Conservation (phyloP, 2,888 invertebrate genomes). For the Melanargia galathea region DNA sequence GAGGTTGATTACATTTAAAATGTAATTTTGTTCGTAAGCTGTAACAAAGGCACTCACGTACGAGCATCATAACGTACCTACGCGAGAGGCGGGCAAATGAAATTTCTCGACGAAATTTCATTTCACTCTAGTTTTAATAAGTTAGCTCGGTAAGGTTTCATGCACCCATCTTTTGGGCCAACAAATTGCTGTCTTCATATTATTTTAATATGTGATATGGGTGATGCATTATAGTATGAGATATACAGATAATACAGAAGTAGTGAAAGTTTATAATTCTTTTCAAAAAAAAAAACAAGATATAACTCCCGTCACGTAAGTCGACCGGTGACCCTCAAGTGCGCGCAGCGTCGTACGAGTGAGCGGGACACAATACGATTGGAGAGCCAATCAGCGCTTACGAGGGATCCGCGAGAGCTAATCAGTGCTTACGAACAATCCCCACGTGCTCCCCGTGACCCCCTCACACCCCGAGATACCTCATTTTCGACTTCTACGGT, state of each 20-base stretch:
- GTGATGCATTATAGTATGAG: neutral
- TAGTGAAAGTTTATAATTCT: too few species aligned
- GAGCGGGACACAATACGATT: too few species aligned
- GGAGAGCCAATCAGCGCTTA: too few species aligned
- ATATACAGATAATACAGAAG: neutral
- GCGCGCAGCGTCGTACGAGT: too few species aligned
- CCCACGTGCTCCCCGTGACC: too few species aligned
- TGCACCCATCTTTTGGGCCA: neutral
- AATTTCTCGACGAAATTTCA: conserved; percentile 29
- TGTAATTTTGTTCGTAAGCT: conserved; percentile 3
- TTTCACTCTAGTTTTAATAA: conserved; percentile 21
- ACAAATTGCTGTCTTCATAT: conserved; percentile 10
- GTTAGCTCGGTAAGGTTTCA: conserved; percentile 12
- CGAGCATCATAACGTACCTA: neutral
- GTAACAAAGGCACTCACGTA: conserved; percentile 17
- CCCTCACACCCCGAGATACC: too few species aligned
- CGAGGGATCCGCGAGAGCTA: too few species aligned
- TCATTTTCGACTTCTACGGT: too few species aligned
- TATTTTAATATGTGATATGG: neutral
- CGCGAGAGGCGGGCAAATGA: conserved; percentile 20
- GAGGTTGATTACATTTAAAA: conserved; percentile 5
- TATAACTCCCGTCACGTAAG: too few species aligned
- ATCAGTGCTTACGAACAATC: too few species aligned
- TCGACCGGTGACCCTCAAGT: too few species aligned
- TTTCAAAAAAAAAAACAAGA: too few species aligned